phyloP scores from a whole-genome alignment of 2,113 vertebrate species.

The Nibea coibor region DNA sequence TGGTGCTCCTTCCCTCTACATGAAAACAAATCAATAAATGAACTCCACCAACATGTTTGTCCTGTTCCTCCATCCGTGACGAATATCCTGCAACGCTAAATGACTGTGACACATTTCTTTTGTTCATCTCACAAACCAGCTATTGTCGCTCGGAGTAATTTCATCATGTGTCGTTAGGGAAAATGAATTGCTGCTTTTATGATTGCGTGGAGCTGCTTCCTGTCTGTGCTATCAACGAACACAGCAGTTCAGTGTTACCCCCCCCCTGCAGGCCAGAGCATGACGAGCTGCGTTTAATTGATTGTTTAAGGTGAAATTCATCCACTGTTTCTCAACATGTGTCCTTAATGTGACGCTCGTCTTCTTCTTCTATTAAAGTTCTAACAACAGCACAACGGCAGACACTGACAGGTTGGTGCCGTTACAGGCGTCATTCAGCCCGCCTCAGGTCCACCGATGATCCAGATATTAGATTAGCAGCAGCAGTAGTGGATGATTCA shows the following conservation, averaged over 20 bases:
- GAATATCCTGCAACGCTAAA: slow-evolving; percentile 4
- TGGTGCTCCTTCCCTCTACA: neutral
- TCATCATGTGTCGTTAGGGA: neutral
- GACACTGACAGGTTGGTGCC: too few species aligned
- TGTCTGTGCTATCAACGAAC: neutral
- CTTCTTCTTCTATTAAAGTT: neutral
- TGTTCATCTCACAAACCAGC: slow-evolving; percentile 18
- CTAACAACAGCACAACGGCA: neutral
- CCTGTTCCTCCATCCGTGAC: neutral
- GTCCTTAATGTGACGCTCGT: neutral
- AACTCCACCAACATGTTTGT: neutral
- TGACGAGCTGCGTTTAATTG: neutral
- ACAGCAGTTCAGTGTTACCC: neutral
- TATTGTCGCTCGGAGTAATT: slow-evolving; percentile 7
- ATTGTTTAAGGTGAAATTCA: neutral
- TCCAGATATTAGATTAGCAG: too few species aligned
- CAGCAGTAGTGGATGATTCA: too few species aligned
- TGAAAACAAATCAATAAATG: slow-evolving; percentile 16
- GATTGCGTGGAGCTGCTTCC: slow-evolving; percentile 10
- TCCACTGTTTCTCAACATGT: neutral
- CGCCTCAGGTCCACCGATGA: too few species aligned
- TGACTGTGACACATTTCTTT: slow-evolving; percentile 3
- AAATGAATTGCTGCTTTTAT: slow-evolving; percentile 9
- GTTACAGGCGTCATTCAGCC: too few species aligned
- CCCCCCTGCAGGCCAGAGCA: neutral